These are phyloP conservation scores for Nettapus auritus DNA, from an alignment of 2,113 vertebrate species.

Conservation along the genomic window DNA sequence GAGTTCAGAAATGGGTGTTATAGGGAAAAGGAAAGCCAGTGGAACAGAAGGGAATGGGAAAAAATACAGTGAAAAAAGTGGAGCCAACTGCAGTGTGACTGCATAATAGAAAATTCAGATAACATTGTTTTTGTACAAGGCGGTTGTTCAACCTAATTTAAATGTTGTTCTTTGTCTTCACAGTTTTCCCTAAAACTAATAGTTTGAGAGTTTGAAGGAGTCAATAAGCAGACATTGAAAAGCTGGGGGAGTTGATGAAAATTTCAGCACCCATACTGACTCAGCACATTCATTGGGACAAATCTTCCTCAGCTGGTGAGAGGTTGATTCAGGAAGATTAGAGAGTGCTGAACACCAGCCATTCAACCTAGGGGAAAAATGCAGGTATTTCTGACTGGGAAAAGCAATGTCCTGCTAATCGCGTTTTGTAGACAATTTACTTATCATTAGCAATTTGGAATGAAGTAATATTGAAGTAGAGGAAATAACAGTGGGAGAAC, in stretches of 20 bases:
- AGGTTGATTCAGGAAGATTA: background rate
- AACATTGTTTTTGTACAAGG: background rate
- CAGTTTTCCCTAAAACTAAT: background rate
- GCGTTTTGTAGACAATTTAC: background rate
- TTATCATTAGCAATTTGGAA: background rate
- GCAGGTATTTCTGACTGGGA: background rate
- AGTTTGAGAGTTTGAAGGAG: background rate
- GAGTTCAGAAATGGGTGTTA: background rate
- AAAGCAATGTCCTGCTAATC: background rate
- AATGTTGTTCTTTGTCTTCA: background rate
- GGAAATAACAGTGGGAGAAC: background rate
- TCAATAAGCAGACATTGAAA: background rate
- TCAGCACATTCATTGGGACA: background rate
- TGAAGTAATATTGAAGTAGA: background rate
- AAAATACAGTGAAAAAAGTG: background rate
- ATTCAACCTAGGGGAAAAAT: background rate
- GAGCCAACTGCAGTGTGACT: background rate
- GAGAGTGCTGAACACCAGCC: background rate
- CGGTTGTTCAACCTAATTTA: background rate
- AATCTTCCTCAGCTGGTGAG: background rate
- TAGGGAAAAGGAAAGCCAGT: background rate
- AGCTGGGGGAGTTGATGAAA: background rate
- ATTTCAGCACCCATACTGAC: background rate
- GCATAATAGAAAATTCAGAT: background rate
- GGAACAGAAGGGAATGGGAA: background rate